Evolutionary conservation across 2,797 vertebrate species (phyloP), one percentile per base, ranked within the genome.

Genomic region (Orientallactaga sibirica): DNA sequence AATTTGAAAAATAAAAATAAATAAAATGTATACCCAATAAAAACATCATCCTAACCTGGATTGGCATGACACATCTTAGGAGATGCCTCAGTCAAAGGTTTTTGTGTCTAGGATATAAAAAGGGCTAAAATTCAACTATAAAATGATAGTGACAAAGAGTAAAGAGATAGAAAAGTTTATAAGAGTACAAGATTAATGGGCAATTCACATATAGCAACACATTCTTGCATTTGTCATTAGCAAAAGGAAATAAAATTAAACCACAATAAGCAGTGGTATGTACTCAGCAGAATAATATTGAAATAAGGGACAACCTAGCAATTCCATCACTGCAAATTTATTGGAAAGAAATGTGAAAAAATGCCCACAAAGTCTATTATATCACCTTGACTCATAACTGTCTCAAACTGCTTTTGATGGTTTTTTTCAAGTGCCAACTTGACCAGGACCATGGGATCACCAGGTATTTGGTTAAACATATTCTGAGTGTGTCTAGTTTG

Each of bases 241-340:
- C 25, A 18, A 90, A 87, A 78, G 90, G n/a, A 87, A 83, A 58
- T 67, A 9, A 73, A 84, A 75, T 74, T 41, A 70, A 77, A 87
- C 52, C 61, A 52, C 18, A 75, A 14, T 73, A 92, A 71, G 3
- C 37, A 79, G 11, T 4, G 41, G 19, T 78, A 37, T 74, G 48
- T 67, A 37, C 61, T n/a, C 27, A 52, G 16, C 67, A 68, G 24
- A 37, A 86, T 62, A 41, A 66, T 55, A 64, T 79, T 79, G 52
- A 29, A 93, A 93, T 91, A 25, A 29, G 7, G 9, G 20, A 0
- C 19, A 62, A 18, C 22, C 27, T 15, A 86, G 43, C 29, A 73
- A 55, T 61, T 61, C 33, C 81, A 85, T n/a, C 64, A 25, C 64
- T 77, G 52, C 5, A 25, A 70, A 71, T 76, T 81, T 61, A 33